Evolutionary conservation across 2,888 invertebrate genomes (phyloP), one percentile per base, ranked within the genome.

Genomic region (Aquatica leii): DNA sequence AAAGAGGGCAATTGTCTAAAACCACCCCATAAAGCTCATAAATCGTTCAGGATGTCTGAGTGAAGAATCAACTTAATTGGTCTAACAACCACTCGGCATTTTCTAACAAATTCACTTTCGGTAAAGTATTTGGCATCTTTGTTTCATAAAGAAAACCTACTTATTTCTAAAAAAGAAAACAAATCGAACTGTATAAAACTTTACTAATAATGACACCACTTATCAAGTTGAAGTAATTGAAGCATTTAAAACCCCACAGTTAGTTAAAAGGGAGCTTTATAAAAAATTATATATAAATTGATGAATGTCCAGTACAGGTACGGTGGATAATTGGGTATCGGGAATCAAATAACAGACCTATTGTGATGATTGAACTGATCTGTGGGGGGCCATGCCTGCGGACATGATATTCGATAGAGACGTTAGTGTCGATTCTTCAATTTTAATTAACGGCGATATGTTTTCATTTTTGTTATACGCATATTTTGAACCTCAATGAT

Each of bases 361-460:
- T 54, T 57, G 61, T 56, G 35, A 48, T 34, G 59, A 49, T 63
- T 57, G 59, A 61, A 52, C 53, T 59, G 53, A 53, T 60, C 66
- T 69, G 63, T 69, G 70, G 70, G 70, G 70, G 70, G 69, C 65
- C 70, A 62, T 14, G 58, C 31, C 67, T 56, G 17, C 31, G 40
- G 59, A 68, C 70, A 66, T 51, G 59, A 64, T 59, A 68, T 68
- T 57, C 58, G 69, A 70, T 70, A 69, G 63, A 70, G 69, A 69
- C 63, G 65, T 70, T 58, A 60, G 52, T 60, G 60, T 64, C 59
- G 43, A 59, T 55, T 50, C 62, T 59, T 56, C 58, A 64, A 21
- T 58, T 67, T 67, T 64, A 67, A 67, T 64, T 67, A 53, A 57
- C 21, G 12, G 15, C 62, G 62, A 61, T 62, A 56, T 62, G 66